Base-by-base conservation (phyloP, 2,888 invertebrate species). In the Epistrophe grossulariae region DNA sequence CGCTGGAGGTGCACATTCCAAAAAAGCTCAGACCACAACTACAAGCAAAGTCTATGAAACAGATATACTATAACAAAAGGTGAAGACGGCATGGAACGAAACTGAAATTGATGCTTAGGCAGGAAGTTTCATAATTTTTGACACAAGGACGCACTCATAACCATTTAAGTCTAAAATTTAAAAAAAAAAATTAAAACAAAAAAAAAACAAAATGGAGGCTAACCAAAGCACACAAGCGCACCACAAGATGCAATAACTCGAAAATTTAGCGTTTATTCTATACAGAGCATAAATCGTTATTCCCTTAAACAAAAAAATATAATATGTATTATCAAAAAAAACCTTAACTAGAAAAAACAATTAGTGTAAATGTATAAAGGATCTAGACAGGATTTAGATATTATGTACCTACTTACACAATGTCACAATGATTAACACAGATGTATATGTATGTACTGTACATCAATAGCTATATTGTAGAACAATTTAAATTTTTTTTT, bases 41-140 rank as follows among this genome's bases (percentile, higher is more conserved):
- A 96, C 95, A 68, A 96, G 95, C 91, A 97, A 97, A 93, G 96
- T 97, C 90, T 98, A 98, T 93, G 98, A 98, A 94, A 98, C 98
- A 89, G 98, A 98, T 93, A 98, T 98, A 94, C 97, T 98, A 95
- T 98, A 97, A 97, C 95, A 91, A 89, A 92, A 92, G 89, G 91
- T 90, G 88, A 91, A 91, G 89, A 89, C 90, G 83, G 89, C 90
- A 88, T 93, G 93, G 93, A 91, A 90, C 84, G 93, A 93, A 90
- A 92, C 92, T 7, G 92, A 92, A 89, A 91, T 92, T 84, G 92
- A 92, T 87, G 90, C 64, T 48, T 79, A 87, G 40, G 31, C 66
- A 17, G 15, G 19, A 8, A 79, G 52, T 68, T 68, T 24, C 10
- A 55, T 17, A 38, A 38, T 19, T 77, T 31, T 85, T 62, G 68